Evolutionary conservation across 2,797 vertebrate genomes (phyloP).

Genomic region (Phoeniculus purpureus): DNA sequence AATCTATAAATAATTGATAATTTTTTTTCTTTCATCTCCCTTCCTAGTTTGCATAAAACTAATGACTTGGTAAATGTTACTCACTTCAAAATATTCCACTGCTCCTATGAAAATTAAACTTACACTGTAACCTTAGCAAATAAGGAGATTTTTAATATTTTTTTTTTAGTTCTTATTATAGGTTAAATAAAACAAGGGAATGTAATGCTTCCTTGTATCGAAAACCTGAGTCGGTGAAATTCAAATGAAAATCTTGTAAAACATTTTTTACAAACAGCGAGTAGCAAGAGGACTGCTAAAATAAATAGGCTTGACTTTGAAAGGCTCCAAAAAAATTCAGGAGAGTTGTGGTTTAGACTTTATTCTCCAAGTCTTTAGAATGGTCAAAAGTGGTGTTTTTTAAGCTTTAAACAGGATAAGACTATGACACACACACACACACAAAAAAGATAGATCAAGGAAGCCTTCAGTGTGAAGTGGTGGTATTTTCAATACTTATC

Average conservation of each 20-base stretch:
- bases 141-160: constrained; percentile 61
- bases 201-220: constrained; percentile 59
- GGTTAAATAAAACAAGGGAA: constrained; percentile 56
- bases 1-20: constrained; percentile 99
- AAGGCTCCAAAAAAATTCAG: constrained; percentile 41
- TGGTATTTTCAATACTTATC: constrained; percentile 71
- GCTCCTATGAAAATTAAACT: constrained; percentile 86
- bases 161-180: constrained; percentile 61
- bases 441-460: constrained; percentile 61
- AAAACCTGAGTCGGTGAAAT: constrained; percentile 72
- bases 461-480: constrained; percentile 55
- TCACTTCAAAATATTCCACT: constrained; percentile 92
- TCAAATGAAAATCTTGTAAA: constrained; percentile 62
- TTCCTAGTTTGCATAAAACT: constrained; percentile 99
- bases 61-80: constrained; percentile 99
- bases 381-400: constrained; percentile 41
- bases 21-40: constrained; percentile 97
- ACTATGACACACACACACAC: constrained; percentile 52
- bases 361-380: constrained; percentile 35
- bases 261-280: constrained; percentile 30
- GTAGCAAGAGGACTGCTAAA: constrained; percentile 33
- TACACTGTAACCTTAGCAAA: constrained; percentile 83
- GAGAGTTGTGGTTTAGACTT: constrained; percentile 51
- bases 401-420: constrained; percentile 72
- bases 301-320: constrained; percentile 65